phyloP scores from a whole-genome alignment of 2,888 invertebrate genomes.

The Schrankia costaestrigalis region DNA sequence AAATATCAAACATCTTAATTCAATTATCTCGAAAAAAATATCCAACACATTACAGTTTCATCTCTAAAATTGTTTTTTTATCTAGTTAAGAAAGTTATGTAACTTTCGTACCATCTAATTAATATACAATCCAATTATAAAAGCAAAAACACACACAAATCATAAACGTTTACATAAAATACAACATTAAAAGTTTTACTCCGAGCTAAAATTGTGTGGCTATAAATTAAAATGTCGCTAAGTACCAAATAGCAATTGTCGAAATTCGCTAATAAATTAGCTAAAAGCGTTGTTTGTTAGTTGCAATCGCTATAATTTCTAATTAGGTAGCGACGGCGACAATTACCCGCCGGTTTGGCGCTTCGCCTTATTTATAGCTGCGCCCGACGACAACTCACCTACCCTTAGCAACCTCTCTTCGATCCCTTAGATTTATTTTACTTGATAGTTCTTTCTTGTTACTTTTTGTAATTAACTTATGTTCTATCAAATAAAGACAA shows the following conservation, averaged over 20 bases:
- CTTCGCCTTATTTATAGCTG: conserved; percentile 35
- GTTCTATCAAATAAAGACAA: too few species aligned
- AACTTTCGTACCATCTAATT: too few species aligned
- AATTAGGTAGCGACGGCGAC: conserved; percentile 54
- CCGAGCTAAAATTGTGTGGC: conserved; percentile 11
- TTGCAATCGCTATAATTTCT: conserved; percentile 53
- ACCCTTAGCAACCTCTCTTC: conserved; percentile 23
- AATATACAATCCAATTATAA: conserved; percentile 3
- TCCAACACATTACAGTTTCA: too few species aligned
- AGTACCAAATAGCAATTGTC: conserved; percentile 48
- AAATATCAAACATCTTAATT: too few species aligned
- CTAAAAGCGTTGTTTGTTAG: conserved; percentile 55
- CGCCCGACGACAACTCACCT: conserved; percentile 31
- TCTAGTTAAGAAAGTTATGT: not conserved
- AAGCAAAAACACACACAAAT: conserved; percentile 6
- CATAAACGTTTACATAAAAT: conserved; percentile 15
- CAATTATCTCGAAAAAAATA: too few species aligned
- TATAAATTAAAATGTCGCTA: conserved; percentile 32
- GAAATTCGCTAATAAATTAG: conserved; percentile 58
- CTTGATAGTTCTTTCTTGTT: not conserved
- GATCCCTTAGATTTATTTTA: conserved; percentile 35
- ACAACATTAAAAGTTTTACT: conserved; percentile 21
- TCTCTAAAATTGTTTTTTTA: not conserved
- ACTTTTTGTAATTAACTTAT: too few species aligned
- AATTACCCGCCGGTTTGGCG: conserved; percentile 47